Evolutionary conservation across 2,113 vertebrate genomes (phyloP), one percentile per base, ranked within the genome.

Genomic region (Nettapus auritus): DNA sequence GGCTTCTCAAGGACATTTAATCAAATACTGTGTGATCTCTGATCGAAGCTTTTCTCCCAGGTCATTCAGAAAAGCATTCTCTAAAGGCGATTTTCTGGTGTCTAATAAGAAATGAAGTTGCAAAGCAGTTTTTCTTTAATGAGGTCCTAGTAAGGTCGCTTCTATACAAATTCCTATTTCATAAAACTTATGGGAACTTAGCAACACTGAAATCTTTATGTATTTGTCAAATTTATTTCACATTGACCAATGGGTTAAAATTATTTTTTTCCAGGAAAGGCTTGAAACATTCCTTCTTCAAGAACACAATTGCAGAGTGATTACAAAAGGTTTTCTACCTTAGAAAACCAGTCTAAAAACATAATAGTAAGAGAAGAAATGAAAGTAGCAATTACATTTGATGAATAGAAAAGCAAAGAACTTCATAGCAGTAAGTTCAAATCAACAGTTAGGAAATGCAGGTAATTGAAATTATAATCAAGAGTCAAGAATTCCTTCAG

Each of bases 391-490:
- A 93, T 95, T 94, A 74, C 44, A 70, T 46, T 26, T 42, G 94
- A 91, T 91, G 71, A 82, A 88, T 73, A 89, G 36, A 86, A 86
- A 94, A 93, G 60, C 60, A 83, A 89, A 88, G 76, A 93, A 75
- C 79, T 86, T 90, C 46, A 90, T 83, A 86, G 63, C 15, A 71
- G 44, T 70, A 86, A 76, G 85, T 74, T 52, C 22, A 94, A 86
- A 92, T 86, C 84, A 95, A 70, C 33, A 77, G 42, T 70, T 91
- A 84, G 60, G 34, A 88, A 94, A 67, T 71, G 42, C 36, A 93
- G 68, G 75, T 87, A 86, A 86, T 83, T 93, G 71, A 95, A 96
- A 95, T 86, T 63, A 25, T 90, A 77, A 93, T 93, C 71, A 94
- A 62, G 36, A 91, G 53, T 76, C 48, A 91, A 91, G 70, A 88